A percentile compares a stretch with the other conserved stretches of the same genome.
Conservation (phyloP, 2,113 vertebrate genomes). For the Chlorodrepanis virens region DNA sequence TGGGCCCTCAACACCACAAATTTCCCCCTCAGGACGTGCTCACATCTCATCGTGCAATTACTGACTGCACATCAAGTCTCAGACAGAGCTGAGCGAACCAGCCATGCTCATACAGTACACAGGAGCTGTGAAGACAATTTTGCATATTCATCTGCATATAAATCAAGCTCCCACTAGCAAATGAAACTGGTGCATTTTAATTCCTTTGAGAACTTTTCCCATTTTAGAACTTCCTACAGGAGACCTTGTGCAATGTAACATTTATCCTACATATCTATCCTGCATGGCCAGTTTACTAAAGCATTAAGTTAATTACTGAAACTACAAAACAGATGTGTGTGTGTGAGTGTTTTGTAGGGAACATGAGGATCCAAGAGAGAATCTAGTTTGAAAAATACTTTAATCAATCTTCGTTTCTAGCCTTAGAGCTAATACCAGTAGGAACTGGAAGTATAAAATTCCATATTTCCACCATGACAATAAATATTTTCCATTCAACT, state of each 20-base stretch:
- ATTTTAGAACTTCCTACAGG: neutral
- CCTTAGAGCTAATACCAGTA: neutral
- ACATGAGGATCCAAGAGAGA: neutral
- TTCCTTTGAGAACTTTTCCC: neutral
- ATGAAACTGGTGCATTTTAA: neutral
- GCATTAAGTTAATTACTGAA: neutral
- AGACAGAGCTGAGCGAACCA: neutral
- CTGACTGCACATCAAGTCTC: accelerated
- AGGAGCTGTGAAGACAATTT: neutral
- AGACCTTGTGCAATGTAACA: neutral
- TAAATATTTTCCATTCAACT: neutral
- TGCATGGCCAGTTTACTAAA: neutral
- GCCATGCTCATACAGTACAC: neutral
- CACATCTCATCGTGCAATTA: accelerated
- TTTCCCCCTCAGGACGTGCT: accelerated
- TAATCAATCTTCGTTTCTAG: neutral
- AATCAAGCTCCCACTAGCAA: neutral
- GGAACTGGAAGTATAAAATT: neutral
- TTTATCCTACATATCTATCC: neutral
- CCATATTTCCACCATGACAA: neutral
- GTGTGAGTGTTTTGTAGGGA: neutral
- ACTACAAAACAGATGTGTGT: neutral
- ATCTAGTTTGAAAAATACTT: neutral
- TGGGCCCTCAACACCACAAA: neutral
- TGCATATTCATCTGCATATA: neutral